phyloP scores from a whole-genome alignment of 2,888 invertebrate genomes.

The Netelia virgata region DNA sequence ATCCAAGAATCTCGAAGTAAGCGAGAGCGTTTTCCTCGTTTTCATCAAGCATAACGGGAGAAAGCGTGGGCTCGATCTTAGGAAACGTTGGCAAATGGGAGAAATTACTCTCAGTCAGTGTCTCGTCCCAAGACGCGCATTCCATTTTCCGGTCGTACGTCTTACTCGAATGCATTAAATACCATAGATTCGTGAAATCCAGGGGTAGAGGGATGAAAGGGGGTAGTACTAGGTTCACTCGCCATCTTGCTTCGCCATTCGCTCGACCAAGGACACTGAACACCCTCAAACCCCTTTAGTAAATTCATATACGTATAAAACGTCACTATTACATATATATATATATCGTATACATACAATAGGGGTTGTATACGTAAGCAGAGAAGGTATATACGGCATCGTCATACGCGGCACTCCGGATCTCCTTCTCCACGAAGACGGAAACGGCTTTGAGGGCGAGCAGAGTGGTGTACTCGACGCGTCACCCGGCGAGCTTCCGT shows the following conservation, averaged over 20 bases:
- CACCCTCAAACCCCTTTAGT: slow-evolving; percentile 49
- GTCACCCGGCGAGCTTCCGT: slow-evolving; percentile 73
- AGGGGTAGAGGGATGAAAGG: slow-evolving; percentile 61
- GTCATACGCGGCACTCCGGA: slow-evolving; percentile 57
- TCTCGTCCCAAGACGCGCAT: slow-evolving; percentile 45
- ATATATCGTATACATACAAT: slow-evolving; percentile 57
- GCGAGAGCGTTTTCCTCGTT: slow-evolving; percentile 30
- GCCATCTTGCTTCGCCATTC: slow-evolving; percentile 32
- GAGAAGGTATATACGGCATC: slow-evolving; percentile 47
- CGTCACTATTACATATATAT: too few relatives aligned
- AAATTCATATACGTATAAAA: slow-evolving; percentile 20
- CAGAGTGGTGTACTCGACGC: slow-evolving; percentile 80
- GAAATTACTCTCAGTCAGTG: slow-evolving; percentile 59
- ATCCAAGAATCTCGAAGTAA: neutral
- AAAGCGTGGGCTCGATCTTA: slow-evolving; percentile 18
- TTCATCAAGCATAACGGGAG: slow-evolving; percentile 19
- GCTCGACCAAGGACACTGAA: slow-evolving; percentile 34
- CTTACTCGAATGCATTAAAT: slow-evolving; percentile 76
- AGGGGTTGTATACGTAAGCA: slow-evolving; percentile 33
- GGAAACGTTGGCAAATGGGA: slow-evolving; percentile 31
- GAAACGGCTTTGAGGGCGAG: slow-evolving; percentile 79
- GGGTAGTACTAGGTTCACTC: slow-evolving; percentile 8
- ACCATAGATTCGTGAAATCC: slow-evolving; percentile 71
- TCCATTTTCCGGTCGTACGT: slow-evolving; percentile 63
- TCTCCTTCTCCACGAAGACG: slow-evolving; percentile 71